Conservation (phyloP, 2,797 vertebrate species). For the Hybognathus amarus region DNA sequence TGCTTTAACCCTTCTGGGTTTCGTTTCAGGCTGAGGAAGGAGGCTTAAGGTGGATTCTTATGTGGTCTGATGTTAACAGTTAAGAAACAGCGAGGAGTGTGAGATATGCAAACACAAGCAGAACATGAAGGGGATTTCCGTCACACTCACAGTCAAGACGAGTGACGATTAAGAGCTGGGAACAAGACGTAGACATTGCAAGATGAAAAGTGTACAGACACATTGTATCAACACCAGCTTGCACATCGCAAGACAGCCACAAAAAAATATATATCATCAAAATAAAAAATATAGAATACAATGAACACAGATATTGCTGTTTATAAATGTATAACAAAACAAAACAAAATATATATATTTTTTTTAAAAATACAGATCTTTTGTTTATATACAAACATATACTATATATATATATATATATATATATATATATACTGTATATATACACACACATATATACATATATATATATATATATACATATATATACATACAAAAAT, state of each 20-base stretch:
- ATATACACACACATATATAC: no score
- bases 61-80: constrained; percentile 52
- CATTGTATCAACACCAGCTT: no score
- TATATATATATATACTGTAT: no score
- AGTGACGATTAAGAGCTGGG: constrained; percentile 53
- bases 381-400: no score
- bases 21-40: not conserved
- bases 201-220: no score
- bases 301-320: not conserved
- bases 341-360: no score
- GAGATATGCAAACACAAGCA: constrained; percentile 63
- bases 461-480: no score
- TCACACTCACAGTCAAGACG: constrained; percentile 63
- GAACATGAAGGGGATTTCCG: constrained; percentile 66
- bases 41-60: not conserved
- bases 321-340: no score
- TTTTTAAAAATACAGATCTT: no score
- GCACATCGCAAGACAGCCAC: not conserved
- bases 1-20: constrained; percentile 7
- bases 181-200: no score
- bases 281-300: not conserved
- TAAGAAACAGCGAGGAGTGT: constrained; percentile 49
- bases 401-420: not conserved
- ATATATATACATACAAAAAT: no score
- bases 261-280: no score